These are phyloP conservation scores for Drosophila kanekoi DNA, from an alignment of 2,888 invertebrate genomes.

Conservation along the genomic window DNA sequence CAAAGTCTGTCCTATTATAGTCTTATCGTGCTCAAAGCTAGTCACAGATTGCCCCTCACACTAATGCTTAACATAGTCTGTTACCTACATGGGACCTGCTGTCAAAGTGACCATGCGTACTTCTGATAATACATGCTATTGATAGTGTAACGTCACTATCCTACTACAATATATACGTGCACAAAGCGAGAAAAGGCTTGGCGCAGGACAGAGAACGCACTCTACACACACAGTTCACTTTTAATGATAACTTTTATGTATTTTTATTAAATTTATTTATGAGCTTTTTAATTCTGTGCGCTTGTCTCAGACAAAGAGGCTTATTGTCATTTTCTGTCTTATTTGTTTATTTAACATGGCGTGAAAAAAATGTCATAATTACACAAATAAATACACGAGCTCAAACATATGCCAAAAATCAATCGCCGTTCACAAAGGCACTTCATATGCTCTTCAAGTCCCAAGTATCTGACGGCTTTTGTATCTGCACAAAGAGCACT, in stretches of 20 bases:
- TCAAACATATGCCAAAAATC: constrained; percentile 36
- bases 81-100: no score
- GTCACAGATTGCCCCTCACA: no score
- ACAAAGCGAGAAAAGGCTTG: constrained; percentile 75
- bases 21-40: no score
- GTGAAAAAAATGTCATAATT: constrained; percentile 77
- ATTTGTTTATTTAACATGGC: constrained; percentile 64
- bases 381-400: constrained; percentile 64
- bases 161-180: no score
- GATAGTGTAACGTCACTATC: no score
- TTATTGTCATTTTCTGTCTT: constrained; percentile 57
- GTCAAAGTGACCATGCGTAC: no score
- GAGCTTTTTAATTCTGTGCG: not conserved
- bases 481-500: constrained; percentile 49
- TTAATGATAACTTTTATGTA: no score
- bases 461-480: constrained; percentile 53
- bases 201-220: constrained; percentile 27
- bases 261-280: not conserved
- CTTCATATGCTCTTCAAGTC: constrained; percentile 50
- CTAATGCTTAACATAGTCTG: no score
- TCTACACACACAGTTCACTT: no score
- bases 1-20: no score
- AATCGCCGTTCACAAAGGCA: constrained; percentile 60
- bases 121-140: no score
- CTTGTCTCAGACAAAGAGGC: constrained; percentile 55